Evolutionary conservation across 2,888 invertebrate species (phyloP).

Genomic region (Calameuta idolon): DNA sequence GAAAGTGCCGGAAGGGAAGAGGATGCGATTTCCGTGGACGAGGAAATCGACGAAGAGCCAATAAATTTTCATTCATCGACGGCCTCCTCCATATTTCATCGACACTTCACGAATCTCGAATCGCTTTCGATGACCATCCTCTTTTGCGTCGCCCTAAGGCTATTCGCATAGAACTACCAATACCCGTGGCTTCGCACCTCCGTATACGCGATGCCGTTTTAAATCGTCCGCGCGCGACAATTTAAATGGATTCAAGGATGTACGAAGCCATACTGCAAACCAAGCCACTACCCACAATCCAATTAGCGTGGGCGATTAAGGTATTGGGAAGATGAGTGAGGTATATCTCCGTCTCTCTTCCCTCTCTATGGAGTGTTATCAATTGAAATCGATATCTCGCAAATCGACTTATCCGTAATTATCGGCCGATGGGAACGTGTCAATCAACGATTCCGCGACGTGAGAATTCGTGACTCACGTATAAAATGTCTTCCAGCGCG

Average conservation of each 20-base stretch:
- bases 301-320: neutral
- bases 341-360: neutral
- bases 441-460: neutral
- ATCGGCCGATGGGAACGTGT: neutral
- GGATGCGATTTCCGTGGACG: conserved; percentile 51
- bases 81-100: conserved; percentile 50
- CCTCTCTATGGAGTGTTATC: neutral
- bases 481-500: neutral
- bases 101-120: conserved; percentile 46
- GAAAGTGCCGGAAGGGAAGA: conserved; percentile 57
- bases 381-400: neutral
- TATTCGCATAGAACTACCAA: neutral
- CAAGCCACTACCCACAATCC: neutral
- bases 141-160: neutral
- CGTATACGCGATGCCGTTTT: neutral
- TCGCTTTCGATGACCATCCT: conserved; percentile 29
- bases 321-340: neutral
- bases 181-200: neutral
- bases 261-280: neutral
- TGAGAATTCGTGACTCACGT: neutral
- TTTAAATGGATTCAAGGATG: neutral
- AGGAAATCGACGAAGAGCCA: conserved; percentile 48
- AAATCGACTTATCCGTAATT: neutral
- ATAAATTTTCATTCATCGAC: conserved; percentile 55
- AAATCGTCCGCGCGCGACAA: neutral